These are phyloP conservation scores for Coelinius sp. DNA, from an alignment of 2,888 invertebrate species.

Conservation along the genomic window DNA sequence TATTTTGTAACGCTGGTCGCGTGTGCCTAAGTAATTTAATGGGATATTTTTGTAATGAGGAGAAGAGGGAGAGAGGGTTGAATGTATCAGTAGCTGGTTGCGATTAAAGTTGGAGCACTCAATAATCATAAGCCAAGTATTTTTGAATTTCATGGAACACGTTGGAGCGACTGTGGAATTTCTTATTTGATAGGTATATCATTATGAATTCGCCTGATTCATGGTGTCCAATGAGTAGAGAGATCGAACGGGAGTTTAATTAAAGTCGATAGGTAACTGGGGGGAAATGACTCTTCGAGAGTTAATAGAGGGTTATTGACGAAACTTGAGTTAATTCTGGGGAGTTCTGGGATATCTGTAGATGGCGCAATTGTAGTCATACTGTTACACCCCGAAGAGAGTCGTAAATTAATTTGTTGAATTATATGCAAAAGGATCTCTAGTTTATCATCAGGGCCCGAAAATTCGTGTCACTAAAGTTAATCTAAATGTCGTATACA, in stretches of 20 bases:
- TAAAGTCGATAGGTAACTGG: constrained; percentile 49
- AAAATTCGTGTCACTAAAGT: too few relatives aligned
- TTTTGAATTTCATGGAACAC: constrained; percentile 10
- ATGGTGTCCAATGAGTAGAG: not conserved
- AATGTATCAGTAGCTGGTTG: constrained; percentile 19
- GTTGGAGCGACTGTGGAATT: not conserved
- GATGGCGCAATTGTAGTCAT: not conserved
- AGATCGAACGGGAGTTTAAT: constrained; percentile 47
- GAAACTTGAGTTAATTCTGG: constrained; percentile 30
- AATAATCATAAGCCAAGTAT: constrained; percentile 43
- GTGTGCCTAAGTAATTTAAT: constrained; percentile 41
- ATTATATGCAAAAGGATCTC: not conserved
- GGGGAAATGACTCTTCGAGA: constrained; percentile 40
- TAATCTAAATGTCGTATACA: too few relatives aligned
- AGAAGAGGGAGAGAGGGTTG: not conserved
- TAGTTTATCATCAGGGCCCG: not conserved
- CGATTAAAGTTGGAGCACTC: constrained; percentile 30
- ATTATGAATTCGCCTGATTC: not conserved
- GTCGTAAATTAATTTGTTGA: constrained; percentile 1
- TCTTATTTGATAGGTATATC: not conserved
- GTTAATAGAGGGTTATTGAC: constrained; percentile 48
- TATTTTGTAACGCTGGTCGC: constrained; percentile 40
- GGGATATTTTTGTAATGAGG: constrained; percentile 5
- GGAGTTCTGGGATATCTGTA: not conserved
- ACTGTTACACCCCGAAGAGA: not conserved